Evolutionary conservation across 2,797 vertebrate genomes (phyloP).

Genomic region (Chromobotia macracanthus): DNA sequence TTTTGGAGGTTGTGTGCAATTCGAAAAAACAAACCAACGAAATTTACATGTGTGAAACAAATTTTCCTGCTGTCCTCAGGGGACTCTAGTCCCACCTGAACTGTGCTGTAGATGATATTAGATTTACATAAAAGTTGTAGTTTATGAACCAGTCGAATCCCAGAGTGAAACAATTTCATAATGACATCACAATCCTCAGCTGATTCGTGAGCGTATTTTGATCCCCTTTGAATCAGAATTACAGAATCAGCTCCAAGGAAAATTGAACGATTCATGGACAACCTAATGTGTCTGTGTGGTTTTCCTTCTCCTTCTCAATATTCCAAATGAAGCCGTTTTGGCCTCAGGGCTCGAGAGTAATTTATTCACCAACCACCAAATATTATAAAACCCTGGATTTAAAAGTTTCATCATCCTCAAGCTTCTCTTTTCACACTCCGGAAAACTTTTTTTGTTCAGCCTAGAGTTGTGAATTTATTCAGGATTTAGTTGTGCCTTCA

Average conservation of each 20-base stretch:
- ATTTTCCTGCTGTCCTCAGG: no score
- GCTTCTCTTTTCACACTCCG: conserved; percentile 66
- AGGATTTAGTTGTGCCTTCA: conserved; percentile 68
- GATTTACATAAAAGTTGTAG: not conserved
- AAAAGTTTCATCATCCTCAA: conserved; percentile 70
- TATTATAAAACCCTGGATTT: conserved; percentile 66
- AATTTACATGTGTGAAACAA: no score
- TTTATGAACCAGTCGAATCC: not conserved
- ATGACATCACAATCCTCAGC: not conserved
- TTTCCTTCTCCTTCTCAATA: conserved; percentile 34
- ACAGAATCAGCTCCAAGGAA: not conserved
- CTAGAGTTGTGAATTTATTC: conserved; percentile 71
- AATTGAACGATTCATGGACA: not conserved
- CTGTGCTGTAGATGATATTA: not conserved
- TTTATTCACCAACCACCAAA: conserved; percentile 70
- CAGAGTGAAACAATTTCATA: not conserved
- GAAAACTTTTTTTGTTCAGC: conserved; percentile 73
- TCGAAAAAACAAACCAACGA: no score
- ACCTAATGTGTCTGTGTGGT: not conserved
- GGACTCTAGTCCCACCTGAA: no score
- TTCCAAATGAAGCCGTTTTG: conserved; percentile 62
- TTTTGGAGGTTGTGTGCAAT: no score
- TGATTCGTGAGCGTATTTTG: not conserved
- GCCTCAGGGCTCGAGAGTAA: conserved; percentile 64
- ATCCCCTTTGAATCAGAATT: not conserved